Evolutionary conservation across 2,113 vertebrate genomes (phyloP), one percentile per base, ranked within the genome.

Genomic region (Microcebus griseorufus): DNA sequence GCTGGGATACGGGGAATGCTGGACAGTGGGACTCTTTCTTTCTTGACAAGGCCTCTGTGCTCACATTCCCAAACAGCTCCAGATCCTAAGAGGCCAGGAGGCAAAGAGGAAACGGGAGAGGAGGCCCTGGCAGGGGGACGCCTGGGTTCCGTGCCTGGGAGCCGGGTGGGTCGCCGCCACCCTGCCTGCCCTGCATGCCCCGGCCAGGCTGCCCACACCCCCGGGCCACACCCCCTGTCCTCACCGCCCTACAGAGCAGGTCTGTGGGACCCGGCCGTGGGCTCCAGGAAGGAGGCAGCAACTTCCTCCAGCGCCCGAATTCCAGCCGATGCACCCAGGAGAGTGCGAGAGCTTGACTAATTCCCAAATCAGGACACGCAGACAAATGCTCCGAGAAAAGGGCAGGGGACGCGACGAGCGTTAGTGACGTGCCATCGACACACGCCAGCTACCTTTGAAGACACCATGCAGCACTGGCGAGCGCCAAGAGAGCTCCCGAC

Each of bases 301-400:
- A 67, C 67, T 76, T 93, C 45, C 69, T 87, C 85, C 20, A 60
- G 39, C 0, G 7, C 86, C 60, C 84, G 48, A 76, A 95, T 73
- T 95, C 91, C 34, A 88, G 72, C 23, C 42, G 25, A 37, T 13
- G 62, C 42, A 65, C 69, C 78, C 62, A n/a, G 87, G 93, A 96
- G 80, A 69, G 69, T 17, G 10, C 2, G 1, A 89, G 45, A 51
- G 69, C 80, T 78, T 80, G 69, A 58, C 78, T 72, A 82, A 95
- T 78, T 83, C 65, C 94, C 92, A 64, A 72, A 75, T 55, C 73
- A 64, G 67, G 67, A 79, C 60, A 27, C 48, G 11, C 5, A 53
- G 11, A 92, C 58, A 85, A 88, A 90, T 1, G 12, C 25, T 85
- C 58, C 67, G 70, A 93, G 65, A 70, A 34, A 2, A 0, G n/a